Evolutionary conservation across 2,113 vertebrate species (phyloP).

Genomic region (Oryzias javanicus): DNA sequence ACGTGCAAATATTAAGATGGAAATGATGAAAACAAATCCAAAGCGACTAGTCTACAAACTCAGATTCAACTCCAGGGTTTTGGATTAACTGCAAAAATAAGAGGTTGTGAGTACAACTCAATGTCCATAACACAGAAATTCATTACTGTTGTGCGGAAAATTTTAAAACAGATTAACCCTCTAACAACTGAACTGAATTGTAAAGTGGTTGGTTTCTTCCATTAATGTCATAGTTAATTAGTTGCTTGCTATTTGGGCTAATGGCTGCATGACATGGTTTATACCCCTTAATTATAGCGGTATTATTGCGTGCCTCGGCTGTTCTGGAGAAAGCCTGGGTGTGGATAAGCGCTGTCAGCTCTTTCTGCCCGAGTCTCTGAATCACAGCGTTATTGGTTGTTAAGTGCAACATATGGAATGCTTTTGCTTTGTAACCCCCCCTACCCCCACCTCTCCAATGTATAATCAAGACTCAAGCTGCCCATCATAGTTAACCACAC

Average conservation of each 20-base stretch:
- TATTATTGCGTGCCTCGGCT: slow-evolving; percentile 76
- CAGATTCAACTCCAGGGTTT: neutral
- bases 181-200: slow-evolving; percentile 72
- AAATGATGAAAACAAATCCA: too few relatives aligned
- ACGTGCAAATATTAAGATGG: too few relatives aligned
- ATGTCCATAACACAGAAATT: neutral
- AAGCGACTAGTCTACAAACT: too few relatives aligned
- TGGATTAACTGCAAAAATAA: neutral
- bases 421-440: slow-evolving; percentile 24
- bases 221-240: slow-evolving; percentile 79
- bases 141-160: slow-evolving; percentile 1
- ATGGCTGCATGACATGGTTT: slow-evolving; percentile 77
- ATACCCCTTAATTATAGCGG: slow-evolving; percentile 83
- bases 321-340: slow-evolving; percentile 71
- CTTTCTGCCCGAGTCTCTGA: slow-evolving; percentile 71
- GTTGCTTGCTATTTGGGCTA: slow-evolving; percentile 74
- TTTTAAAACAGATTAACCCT: slow-evolving; percentile 63
- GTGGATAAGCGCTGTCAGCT: slow-evolving; percentile 70
- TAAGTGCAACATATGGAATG: slow-evolving; percentile 74
- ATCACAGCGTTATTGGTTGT: slow-evolving; percentile 69
- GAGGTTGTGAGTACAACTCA: neutral
- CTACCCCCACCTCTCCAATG: slow-evolving; percentile 24
- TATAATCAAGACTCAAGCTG: slow-evolving; percentile 61
- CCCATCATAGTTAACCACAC: slow-evolving; percentile 31
- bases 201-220: slow-evolving; percentile 51